phyloP scores from a whole-genome alignment of 2,888 invertebrate genomes.

The Phaonia tiefii region DNA sequence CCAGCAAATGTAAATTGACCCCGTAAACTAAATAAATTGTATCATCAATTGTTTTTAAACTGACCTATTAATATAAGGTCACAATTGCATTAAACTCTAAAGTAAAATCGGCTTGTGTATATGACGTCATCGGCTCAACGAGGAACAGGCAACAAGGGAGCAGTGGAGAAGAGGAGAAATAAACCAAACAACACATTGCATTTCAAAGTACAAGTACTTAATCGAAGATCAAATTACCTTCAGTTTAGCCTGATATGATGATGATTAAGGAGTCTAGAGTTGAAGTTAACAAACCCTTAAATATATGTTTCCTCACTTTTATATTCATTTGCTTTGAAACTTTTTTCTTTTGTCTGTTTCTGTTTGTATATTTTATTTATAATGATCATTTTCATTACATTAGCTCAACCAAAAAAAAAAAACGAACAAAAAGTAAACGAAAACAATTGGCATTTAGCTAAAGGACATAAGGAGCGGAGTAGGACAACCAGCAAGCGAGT shows the following conservation, averaged over 20 bases:
- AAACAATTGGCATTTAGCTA: not conserved
- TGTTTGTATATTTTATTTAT: too few relatives aligned
- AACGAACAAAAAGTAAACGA: conserved; percentile 1
- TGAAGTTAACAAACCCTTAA: conserved; percentile 62
- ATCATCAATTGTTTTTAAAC: conserved; percentile 37
- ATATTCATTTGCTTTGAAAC: not conserved
- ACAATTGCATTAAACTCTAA: conserved; percentile 34
- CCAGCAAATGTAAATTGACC: not conserved
- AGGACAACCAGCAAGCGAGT: not conserved
- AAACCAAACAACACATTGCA: conserved; percentile 33
- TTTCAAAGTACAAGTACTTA: conserved; percentile 62
- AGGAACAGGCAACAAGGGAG: not conserved
- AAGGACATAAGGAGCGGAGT: too few relatives aligned
- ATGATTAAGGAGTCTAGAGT: conserved; percentile 11
- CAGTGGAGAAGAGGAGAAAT: not conserved
- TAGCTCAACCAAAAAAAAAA: conserved; percentile 61
- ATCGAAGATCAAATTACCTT: conserved; percentile 75
- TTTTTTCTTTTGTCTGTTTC: conserved; percentile 5
- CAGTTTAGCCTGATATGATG: not conserved
- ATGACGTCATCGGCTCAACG: not conserved
- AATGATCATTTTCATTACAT: conserved; percentile 79
- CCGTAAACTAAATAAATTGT: conserved; percentile 1
- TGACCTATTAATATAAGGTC: conserved; percentile 60
- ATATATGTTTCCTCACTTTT: conserved; percentile 35
- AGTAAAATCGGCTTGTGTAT: conserved; percentile 22